phyloP scores from a whole-genome alignment of 2,888 invertebrate species.

The Plebejus anna region DNA sequence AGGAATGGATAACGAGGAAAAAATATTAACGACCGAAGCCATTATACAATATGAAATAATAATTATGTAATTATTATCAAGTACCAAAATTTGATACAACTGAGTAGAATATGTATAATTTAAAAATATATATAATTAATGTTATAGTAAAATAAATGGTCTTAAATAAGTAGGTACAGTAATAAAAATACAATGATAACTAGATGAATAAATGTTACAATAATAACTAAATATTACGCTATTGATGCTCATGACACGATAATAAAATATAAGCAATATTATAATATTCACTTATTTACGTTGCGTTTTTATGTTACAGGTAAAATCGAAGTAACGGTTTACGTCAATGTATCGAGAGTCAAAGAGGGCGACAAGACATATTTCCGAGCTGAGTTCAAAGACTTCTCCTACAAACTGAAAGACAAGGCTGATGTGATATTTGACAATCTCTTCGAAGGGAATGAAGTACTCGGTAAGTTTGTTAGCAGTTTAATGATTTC shows the following conservation, averaged over 20 bases:
- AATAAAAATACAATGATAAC: no score
- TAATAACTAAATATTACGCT: no score
- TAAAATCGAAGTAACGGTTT: not conserved
- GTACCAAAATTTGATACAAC: no score
- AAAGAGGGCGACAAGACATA: not conserved
- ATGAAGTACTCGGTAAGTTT: constrained; percentile 16
- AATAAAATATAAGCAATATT: no score
- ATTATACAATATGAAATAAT: not conserved
- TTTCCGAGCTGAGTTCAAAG: not conserved
- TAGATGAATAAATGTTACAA: no score
- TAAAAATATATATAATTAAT: no score
- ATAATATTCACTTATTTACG: not conserved
- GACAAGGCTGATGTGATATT: constrained; percentile 19
- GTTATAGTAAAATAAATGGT: no score
- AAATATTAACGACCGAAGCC: not conserved
- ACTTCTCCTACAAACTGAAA: not conserved
- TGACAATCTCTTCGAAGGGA: constrained; percentile 4
- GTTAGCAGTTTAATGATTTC: not conserved
- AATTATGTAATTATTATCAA: no score
- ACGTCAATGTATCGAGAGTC: not conserved
- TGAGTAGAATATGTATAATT: no score
- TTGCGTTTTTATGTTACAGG: not conserved
- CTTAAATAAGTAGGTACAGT: no score
- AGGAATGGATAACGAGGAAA: not conserved
- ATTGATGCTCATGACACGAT: no score